phyloP scores from a whole-genome alignment of 2,113 vertebrate species.

The Saccopteryx bilineata region DNA sequence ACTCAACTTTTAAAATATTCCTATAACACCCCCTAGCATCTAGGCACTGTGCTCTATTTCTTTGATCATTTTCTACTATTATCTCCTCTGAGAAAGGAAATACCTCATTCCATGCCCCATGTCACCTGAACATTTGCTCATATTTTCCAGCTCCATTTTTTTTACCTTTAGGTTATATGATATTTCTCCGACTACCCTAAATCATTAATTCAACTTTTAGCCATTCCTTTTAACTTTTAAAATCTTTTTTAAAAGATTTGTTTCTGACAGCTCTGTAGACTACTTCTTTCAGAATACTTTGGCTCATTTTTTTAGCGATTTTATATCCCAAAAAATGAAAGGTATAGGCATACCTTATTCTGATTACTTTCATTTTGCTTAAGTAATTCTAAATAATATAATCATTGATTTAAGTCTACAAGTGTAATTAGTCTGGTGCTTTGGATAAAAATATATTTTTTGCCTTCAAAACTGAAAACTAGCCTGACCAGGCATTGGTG shows the following conservation, averaged over 20 bases:
- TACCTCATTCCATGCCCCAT: background rate
- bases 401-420: background rate
- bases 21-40: background rate
- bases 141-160: constrained; percentile 15
- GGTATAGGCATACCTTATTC: background rate
- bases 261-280: constrained; percentile 33
- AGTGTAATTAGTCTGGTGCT: background rate
- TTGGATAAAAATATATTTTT: background rate
- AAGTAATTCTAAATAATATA: constrained; percentile 21
- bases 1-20: constrained; percentile 13
- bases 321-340: background rate
- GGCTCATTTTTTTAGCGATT: background rate
- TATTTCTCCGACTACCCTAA: constrained; percentile 41
- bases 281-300: constrained; percentile 19
- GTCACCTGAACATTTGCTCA: constrained; percentile 2
- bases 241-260: constrained; percentile 30
- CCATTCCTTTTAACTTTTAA: background rate
- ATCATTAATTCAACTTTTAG: constrained; percentile 44
- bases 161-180: constrained; percentile 35
- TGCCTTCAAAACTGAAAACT: constrained; percentile 2
- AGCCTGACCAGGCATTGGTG: background rate
- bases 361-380: constrained; percentile 55
- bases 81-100: background rate
- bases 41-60: background rate
- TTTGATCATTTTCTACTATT: background rate